Evolutionary conservation across 2,888 invertebrate species (phyloP).

Genomic region (Calameuta pallipes): DNA sequence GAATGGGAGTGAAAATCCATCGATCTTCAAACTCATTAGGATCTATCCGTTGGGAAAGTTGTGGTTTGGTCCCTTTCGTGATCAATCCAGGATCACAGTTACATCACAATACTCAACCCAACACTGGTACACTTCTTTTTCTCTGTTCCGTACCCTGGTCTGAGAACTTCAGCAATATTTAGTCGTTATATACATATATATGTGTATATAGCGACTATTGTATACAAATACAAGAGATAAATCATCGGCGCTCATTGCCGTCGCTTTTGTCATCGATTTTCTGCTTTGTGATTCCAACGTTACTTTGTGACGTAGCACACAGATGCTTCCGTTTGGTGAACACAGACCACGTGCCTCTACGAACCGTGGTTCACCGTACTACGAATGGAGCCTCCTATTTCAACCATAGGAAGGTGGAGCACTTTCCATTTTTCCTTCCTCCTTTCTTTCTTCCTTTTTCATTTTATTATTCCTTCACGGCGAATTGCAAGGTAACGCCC

Average conservation of each 20-base stretch:
- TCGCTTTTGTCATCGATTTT: slow-evolving; percentile 24
- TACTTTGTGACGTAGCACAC: not conserved
- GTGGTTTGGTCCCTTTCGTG: not conserved
- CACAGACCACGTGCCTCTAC: not conserved
- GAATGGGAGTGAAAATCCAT: slow-evolving; percentile 16
- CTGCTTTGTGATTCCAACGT: not conserved
- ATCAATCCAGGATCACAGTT: not conserved
- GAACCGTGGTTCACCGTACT: not conserved
- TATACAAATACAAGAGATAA: slow-evolving; percentile 44
- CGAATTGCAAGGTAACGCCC: slow-evolving; percentile 43
- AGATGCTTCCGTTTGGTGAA: not conserved
- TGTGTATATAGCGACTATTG: not conserved
- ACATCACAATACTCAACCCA: slow-evolving; percentile 8
- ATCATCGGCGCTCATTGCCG: slow-evolving; percentile 42
- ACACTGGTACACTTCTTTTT: slow-evolving; percentile 5
- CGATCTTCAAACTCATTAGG: slow-evolving; percentile 11
- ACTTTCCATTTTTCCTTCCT: slow-evolving; percentile 12
- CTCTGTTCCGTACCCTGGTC: not conserved
- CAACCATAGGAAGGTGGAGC: slow-evolving; percentile 9
- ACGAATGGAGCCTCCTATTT: not conserved
- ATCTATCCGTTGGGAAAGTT: not conserved
- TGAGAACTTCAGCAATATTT: slow-evolving; percentile 23
- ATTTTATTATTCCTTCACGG: slow-evolving; percentile 7
- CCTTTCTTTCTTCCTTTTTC: slow-evolving; percentile 12
- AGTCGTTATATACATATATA: not conserved